Evolutionary conservation across 2,888 invertebrate genomes (phyloP).

Genomic region (Drosophila tripunctata): DNA sequence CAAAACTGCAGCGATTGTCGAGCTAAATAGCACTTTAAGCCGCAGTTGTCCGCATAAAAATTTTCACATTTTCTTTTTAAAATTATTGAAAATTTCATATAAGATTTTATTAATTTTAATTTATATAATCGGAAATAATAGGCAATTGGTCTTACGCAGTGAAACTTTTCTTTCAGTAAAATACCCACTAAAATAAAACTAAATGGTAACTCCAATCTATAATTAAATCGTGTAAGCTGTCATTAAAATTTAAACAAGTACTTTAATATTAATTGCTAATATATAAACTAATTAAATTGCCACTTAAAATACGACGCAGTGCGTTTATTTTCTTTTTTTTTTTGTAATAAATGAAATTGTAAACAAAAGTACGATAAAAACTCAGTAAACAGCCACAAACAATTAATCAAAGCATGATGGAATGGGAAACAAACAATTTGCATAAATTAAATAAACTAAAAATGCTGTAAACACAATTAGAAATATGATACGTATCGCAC

Average conservation of each 20-base stretch:
- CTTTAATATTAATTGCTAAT: conserved; percentile 78
- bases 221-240: conserved; percentile 71
- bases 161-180: background rate
- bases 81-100: too few relatives aligned
- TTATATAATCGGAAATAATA: too few relatives aligned
- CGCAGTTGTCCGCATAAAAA: too few relatives aligned
- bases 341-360: conserved; percentile 1
- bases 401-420: conserved; percentile 48
- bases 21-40: too few relatives aligned
- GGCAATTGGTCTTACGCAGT: background rate
- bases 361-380: conserved; percentile 1
- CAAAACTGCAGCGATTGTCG: too few relatives aligned
- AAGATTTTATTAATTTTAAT: too few relatives aligned
- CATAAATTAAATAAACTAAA: conserved; percentile 67
- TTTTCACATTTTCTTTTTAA: too few relatives aligned
- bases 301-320: conserved; percentile 60
- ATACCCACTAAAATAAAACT: background rate
- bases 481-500: conserved; percentile 72
- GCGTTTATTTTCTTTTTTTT: conserved; percentile 22
- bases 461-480: conserved; percentile 74
- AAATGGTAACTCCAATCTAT: conserved; percentile 58
- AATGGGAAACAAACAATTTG: conserved; percentile 54
- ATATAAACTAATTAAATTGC: conserved; percentile 73
- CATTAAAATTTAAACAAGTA: conserved; percentile 41
- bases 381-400: conserved; percentile 34